A percentile compares a stretch with the other conserved stretches of the same genome.
Conservation (phyloP, 37 sponge, comb jelly and placozoan genomes). For the Dysidea cf. avara region DNA sequence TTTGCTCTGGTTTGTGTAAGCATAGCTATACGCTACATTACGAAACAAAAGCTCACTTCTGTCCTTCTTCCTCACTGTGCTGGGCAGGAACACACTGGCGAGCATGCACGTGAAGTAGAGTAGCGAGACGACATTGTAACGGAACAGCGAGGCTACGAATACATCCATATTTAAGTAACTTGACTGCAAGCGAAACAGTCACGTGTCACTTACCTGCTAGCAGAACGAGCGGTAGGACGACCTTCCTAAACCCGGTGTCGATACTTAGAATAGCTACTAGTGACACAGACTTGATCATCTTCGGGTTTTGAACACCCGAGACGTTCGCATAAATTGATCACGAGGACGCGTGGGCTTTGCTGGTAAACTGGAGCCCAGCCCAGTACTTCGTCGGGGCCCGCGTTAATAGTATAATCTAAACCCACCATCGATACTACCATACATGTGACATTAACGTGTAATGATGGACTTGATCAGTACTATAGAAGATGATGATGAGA, state of each 20-base stretch:
- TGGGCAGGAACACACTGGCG: slow-evolving; percentile 44
- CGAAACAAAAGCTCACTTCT: slow-evolving; percentile 50
- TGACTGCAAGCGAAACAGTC: background rate
- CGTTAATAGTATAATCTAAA: too few relatives aligned
- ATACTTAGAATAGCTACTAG: too few relatives aligned
- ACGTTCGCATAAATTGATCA: too few relatives aligned
- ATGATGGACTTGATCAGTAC: slow-evolving; percentile 55
- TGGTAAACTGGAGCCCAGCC: too few relatives aligned
- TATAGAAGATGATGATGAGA: slow-evolving; percentile 75
- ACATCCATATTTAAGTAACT: background rate
- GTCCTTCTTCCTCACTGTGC: slow-evolving; percentile 43
- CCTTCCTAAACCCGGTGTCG: slow-evolving; percentile 42
- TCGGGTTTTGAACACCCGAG: too few relatives aligned
- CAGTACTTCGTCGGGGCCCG: too few relatives aligned
- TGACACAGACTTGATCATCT: too few relatives aligned
- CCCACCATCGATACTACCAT: too few relatives aligned
- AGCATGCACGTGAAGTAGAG: slow-evolving; percentile 59
- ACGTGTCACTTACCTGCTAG: slow-evolving; percentile 46
- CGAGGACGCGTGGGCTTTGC: too few relatives aligned
- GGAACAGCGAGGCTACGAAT: slow-evolving; percentile 60
- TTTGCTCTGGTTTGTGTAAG: too few relatives aligned
- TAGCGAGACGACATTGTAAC: slow-evolving; percentile 68
- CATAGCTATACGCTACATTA: too few relatives aligned
- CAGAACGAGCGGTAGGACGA: slow-evolving; percentile 47
- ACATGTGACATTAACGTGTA: too few relatives aligned